Evolutionary conservation across 2,797 vertebrate species (phyloP).

Genomic region (Diplodus puntazzo): DNA sequence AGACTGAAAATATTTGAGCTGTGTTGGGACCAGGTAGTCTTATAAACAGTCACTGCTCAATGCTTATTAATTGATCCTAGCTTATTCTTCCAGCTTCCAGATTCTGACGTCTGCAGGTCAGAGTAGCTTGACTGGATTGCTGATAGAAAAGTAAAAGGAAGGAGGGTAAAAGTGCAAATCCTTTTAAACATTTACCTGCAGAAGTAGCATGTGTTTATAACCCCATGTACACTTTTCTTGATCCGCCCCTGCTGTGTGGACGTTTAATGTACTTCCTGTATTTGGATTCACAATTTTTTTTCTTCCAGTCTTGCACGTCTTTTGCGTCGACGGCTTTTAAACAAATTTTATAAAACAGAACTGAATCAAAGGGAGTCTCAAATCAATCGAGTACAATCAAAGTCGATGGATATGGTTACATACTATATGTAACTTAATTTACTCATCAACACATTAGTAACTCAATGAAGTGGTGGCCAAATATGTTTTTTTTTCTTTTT

Average conservation of each 20-base stretch:
- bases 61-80: not conserved
- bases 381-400: conserved; percentile 21
- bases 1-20: no score
- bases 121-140: not conserved
- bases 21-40: not conserved
- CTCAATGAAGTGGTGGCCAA: not conserved
- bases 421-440: not conserved
- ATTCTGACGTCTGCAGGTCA: not conserved
- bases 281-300: not conserved
- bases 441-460: not conserved
- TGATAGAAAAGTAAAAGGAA: not conserved
- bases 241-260: not conserved
- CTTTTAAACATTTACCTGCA: not conserved
- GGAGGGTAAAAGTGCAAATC: not conserved
- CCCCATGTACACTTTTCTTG: not conserved
- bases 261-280: not conserved
- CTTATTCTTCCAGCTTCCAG: not conserved
- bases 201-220: not conserved
- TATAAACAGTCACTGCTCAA: not conserved
- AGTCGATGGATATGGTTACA: conserved; percentile 14
- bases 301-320: not conserved
- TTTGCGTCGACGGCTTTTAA: not conserved
- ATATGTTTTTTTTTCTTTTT: not conserved
- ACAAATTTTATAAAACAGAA: conserved; percentile 20
- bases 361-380: conserved; percentile 13